Base-by-base conservation (phyloP, 2,888 invertebrate genomes). In the Smittia aterrima region DNA sequence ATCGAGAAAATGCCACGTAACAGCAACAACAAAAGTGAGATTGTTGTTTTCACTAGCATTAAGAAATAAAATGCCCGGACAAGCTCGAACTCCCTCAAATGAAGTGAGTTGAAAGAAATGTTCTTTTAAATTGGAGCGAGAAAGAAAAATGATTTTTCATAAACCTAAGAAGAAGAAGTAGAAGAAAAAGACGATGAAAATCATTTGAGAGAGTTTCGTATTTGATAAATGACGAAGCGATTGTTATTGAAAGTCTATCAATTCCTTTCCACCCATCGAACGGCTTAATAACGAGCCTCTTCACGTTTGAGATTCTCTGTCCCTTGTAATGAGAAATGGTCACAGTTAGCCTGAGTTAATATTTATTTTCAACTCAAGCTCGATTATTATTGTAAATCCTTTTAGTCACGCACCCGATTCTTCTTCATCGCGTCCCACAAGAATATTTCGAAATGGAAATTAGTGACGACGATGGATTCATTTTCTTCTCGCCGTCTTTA, bases 381-480 rank as follows among this genome's bases (percentile, higher is more conserved):
- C 47, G 47, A 58, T 22, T 58, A 58, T 58, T 58, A 58, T 24
- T 58, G 11, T 58, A 58, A 58, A 3, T 22, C 58, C 58, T 11
- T 58, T 7, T 22, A 20, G 58, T 58, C 58, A 58, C 58, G 58
- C 22, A 58, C n/a, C 16, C 47, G 47, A 13, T 47, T 47, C 47
- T 58, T 47, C 18, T 16, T 47, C 53, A 4, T 13, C 11, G 7
- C n/a, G 4, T 47, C 53, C 53, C 53, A n/a, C 58, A 58, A 58
- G 6, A 58, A 22, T 20, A 20, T 58, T 13, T 13, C 47, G 47
- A 47, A 38, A 11, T 47, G 58, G 11, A 58, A 58, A 58, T 58
- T 58, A 58, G 58, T 58, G 58, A 20, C 58, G 58, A 58, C 58
- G 58, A 64, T 27, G 27, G 64, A 64, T 64, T n/a, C n/a, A n/a